A percentile compares a stretch with the other conserved stretches of the same genome.
Conservation (phyloP, 2,797 vertebrate genomes). For the Lagodon rhomboides region DNA sequence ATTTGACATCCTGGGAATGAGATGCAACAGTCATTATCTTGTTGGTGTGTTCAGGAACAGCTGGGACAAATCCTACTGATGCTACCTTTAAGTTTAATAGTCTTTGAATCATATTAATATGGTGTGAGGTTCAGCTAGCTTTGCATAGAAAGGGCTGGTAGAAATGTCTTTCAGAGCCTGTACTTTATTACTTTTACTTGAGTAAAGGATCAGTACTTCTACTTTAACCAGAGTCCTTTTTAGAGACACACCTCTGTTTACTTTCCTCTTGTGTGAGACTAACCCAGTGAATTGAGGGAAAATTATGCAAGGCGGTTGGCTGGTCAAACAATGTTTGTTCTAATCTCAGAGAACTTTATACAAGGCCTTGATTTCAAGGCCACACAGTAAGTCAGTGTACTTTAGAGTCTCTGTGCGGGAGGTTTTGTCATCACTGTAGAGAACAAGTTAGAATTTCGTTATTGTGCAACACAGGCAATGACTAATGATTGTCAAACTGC, state of each 20-base stretch:
- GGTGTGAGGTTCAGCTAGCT: no score
- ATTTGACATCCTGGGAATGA: no score
- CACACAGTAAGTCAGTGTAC: slow-evolving; percentile 53
- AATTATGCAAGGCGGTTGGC: slow-evolving; percentile 51
- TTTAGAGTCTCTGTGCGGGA: slow-evolving; percentile 1
- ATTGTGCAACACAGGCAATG: slow-evolving; percentile 45
- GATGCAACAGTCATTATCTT: no score
- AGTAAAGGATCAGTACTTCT: no score
- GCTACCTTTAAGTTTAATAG: no score
- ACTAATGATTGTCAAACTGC: slow-evolving; percentile 44
- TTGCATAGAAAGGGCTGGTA: no score
- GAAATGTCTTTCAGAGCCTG: no score
- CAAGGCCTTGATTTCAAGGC: slow-evolving; percentile 57
- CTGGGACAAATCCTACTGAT: no score
- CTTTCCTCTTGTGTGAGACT: slow-evolving; percentile 30
- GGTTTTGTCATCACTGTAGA: slow-evolving; percentile 25
- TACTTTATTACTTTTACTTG: no score
- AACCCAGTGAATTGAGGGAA: slow-evolving; percentile 7
- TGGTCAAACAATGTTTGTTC: slow-evolving; percentile 58
- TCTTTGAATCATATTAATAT: no score
- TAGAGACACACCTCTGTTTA: slow-evolving; percentile 40
- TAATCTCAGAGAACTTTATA: slow-evolving; percentile 42
- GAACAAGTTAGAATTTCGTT: slow-evolving; percentile 8
- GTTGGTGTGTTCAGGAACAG: no score
- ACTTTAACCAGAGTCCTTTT: no score